A percentile compares a stretch with the other conserved stretches of the same genome.
Conservation (phyloP, 2,797 vertebrate genomes). For the Heliangelus exortis region DNA sequence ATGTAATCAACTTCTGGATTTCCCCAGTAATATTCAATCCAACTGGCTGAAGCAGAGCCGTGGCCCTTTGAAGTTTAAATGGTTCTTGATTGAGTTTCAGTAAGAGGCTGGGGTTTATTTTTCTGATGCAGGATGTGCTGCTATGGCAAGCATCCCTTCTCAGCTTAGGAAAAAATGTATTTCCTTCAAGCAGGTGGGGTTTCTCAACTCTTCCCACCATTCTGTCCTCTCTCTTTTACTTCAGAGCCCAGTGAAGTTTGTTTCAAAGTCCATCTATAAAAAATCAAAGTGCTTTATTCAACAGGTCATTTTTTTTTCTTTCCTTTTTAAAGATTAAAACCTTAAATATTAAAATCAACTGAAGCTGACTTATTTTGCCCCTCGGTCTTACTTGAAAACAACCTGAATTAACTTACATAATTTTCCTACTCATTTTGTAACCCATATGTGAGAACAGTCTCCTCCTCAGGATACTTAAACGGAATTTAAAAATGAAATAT, state of each 20-base stretch:
- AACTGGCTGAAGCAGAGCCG: background rate
- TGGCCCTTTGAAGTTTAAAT: background rate
- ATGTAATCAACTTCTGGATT: conserved; percentile 7
- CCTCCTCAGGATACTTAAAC: background rate
- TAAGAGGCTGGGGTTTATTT: background rate
- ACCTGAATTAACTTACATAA: background rate
- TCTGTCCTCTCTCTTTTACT: background rate
- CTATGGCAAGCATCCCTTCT: background rate
- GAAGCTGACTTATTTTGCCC: background rate
- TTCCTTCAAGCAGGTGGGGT: background rate
- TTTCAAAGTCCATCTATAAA: background rate
- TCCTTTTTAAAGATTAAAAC: background rate
- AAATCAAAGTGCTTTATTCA: background rate
- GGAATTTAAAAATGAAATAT: background rate
- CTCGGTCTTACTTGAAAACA: background rate
- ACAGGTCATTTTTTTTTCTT: too few relatives aligned
- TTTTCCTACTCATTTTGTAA: background rate
- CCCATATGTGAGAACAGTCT: background rate
- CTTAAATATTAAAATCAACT: background rate
- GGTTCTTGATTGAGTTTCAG: background rate
- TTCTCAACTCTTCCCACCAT: background rate
- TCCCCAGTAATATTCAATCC: background rate
- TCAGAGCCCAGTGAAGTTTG: background rate
- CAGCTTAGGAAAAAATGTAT: background rate
- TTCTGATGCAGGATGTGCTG: background rate